Evolutionary conservation across 1,140 invertebrate species (phyloP), one percentile per base, ranked within the genome.

Genomic region (Drosophila tani): DNA sequence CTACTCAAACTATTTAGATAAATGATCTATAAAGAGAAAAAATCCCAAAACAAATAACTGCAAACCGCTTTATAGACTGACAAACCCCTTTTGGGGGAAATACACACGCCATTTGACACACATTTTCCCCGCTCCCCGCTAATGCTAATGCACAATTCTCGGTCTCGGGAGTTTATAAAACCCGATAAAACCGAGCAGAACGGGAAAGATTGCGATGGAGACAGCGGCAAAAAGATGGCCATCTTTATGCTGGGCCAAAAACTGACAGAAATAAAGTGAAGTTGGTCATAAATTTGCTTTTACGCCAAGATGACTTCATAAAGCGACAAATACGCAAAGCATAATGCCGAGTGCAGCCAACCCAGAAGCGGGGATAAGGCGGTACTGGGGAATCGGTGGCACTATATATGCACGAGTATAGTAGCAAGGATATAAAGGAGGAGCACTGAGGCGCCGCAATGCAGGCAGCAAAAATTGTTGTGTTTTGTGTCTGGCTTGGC

Each of bases 231-330:
- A 82, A 79, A 78, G 67, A 78, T 70, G 76, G 78, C 75, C 82
- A 85, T 85, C 79, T 82, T 82, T 71, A 66, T 71, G 75, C 58
- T 84, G 81, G 69, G 71, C 81, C 81, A 86, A 82, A 86, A 86
- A 74, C 56, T 88, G 84, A 87, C 84, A 88, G 81, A 75, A 87
- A 88, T 87, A 87, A 88, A 88, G 85, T 90, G 84, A 84, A 88
- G 85, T 88, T 88, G 85, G 84, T 81, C 84, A 88, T 88, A 88
- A 88, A 88, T 88, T 88, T 88, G 85, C 85, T 83, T 87, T 88
- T 90, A 84, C 84, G 84, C 85, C 81, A 88, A 88, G 84, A 88
- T 88, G 84, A 88, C 84, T 88, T 88, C 85, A 88, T 88, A 88
- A 88, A 88, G 85, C 85, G 85, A 88, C 85, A 90, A 78, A 88